Base-by-base conservation (phyloP, 2,888 invertebrate species). In the Pseudanteris insignis region DNA sequence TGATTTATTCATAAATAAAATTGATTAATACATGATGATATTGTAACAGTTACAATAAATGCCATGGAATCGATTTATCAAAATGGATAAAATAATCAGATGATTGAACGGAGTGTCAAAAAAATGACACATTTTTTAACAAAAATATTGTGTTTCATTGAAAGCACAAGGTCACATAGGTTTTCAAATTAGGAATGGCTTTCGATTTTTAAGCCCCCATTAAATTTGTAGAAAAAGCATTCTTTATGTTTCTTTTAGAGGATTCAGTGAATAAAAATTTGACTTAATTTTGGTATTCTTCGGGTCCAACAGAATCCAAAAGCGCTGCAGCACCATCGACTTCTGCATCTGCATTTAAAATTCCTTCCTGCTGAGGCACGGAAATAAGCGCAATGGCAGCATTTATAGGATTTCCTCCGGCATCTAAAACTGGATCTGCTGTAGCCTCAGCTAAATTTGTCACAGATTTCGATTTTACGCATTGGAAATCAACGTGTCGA, bases 401-500 rank as follows among this genome's bases (percentile, higher is more conserved):
- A 13, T 70, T 72, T 28, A 79, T 75, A 1, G 81, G 81, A 66
- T 83, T 86, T 6, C 85, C 85, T 38, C 86, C 85, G n/a, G 87
- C 81, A 66, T 88, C 87, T 11, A 89, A 83, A 0, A 87, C 90
- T 0, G 94, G 94, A 81, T 96, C 96, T 0, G 95, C 95, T 0
- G 94, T 93, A 0, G 95, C 96, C 72, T 96, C 96, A 0, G 96
- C 95, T 62, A 98, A 83, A 81, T 98, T 97, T 6, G 96, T 97
- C 15, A 97, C 96, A 0, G 96, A 96, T 77, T 98, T 97, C 2
- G 95, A 96, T 81, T 96, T 97, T 47, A 98, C 96, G 78, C 97
- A 98, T 83, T 98, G 94, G 76, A 98, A 99, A 81, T 99, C 99
- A 0, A 99, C 99, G 77, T 99, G 99, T 0, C 99, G 88, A 74